phyloP scores from a whole-genome alignment of 2,113 vertebrate genomes.

The Theristicus caerulescens region DNA sequence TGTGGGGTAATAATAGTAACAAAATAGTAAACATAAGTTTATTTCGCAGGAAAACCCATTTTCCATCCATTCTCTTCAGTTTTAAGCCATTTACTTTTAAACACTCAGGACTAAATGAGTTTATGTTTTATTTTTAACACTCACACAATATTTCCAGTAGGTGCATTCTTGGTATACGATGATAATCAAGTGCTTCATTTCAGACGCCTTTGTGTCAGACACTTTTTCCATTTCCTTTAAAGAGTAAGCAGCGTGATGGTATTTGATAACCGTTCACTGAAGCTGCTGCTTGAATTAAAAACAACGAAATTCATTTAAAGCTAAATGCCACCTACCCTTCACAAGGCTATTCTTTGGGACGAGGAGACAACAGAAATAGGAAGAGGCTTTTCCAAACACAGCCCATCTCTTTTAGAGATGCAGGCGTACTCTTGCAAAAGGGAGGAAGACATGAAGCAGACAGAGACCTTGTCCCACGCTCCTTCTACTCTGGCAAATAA shows the following conservation, averaged over 20 bases:
- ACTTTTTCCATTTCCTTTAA: slow-evolving; percentile 35
- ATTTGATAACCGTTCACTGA: neutral
- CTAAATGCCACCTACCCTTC: neutral
- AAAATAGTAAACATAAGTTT: neutral
- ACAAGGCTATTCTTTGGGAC: neutral
- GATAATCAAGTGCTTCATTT: neutral
- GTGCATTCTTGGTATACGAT: neutral
- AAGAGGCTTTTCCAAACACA: neutral
- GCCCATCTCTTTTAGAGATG: neutral
- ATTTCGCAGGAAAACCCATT: neutral
- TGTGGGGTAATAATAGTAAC: neutral
- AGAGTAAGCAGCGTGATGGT: neutral
- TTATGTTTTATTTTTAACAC: neutral
- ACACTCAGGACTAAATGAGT: neutral
- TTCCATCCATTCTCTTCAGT: neutral
- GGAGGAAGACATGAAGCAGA: neutral
- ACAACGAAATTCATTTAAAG: neutral
- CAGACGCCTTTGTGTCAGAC: neutral
- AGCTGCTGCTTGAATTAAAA: neutral
- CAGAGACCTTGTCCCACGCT: neutral
- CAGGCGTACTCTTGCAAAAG: neutral
- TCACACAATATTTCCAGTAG: neutral
- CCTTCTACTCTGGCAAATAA: neutral
- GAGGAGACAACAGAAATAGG: neutral
- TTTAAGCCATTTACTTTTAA: neutral